Evolutionary conservation across 2,113 vertebrate species (phyloP).

Genomic region (Neogobius melanostomus): DNA sequence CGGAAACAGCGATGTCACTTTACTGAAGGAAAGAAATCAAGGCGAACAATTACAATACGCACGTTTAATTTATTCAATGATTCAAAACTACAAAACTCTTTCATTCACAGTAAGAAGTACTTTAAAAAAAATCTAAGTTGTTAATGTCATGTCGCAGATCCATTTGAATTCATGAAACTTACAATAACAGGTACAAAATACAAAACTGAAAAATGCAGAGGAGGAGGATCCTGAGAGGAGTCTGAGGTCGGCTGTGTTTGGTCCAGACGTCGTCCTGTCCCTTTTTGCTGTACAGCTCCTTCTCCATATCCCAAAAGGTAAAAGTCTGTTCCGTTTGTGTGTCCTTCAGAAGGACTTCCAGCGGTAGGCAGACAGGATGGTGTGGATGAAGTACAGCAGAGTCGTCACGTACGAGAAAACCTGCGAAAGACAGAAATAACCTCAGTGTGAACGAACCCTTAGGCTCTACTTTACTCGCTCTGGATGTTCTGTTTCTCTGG

Average conservation of each 20-base stretch:
- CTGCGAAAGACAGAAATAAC: constrained; percentile 49
- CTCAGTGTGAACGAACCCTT: neutral
- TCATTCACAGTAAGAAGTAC: neutral
- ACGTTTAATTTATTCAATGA: neutral
- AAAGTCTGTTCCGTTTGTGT: neutral
- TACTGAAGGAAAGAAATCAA: neutral
- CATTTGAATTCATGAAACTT: neutral
- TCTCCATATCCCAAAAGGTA: too few relatives aligned
- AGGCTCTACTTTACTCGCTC: too few relatives aligned
- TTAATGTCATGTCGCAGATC: neutral
- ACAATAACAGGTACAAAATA: neutral
- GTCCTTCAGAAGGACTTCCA: constrained; percentile 72
- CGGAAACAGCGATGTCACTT: neutral
- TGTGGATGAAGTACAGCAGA: constrained; percentile 80
- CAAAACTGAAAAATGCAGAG: neutral
- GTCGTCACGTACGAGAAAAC: constrained; percentile 82
- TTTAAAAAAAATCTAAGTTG: neutral
- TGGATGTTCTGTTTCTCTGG: too few relatives aligned
- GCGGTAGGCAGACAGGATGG: constrained; percentile 69
- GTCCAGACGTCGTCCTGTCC: neutral
- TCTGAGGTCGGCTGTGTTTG: constrained; percentile 3
- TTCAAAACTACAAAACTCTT: constrained; percentile 7
- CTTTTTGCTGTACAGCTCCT: too few relatives aligned
- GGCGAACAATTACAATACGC: neutral
- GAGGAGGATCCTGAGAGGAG: neutral